Conservation (phyloP, 2,888 invertebrate species). For the Argyresthia albistria region DNA sequence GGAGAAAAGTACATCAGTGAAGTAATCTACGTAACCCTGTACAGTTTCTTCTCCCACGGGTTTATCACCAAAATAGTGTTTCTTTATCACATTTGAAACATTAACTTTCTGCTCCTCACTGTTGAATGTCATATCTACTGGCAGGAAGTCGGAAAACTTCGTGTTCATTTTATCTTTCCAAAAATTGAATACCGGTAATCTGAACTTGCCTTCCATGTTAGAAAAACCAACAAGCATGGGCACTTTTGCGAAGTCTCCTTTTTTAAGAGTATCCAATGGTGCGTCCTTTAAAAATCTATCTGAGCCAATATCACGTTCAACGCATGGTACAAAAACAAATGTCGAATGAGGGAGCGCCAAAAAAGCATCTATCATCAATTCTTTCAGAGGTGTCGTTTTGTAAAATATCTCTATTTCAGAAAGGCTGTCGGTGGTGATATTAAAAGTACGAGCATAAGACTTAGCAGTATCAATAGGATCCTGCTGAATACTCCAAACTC, state of each 20-base stretch:
- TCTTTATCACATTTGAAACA: neutral
- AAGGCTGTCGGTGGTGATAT: conserved; percentile 24
- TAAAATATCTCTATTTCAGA: conserved; percentile 31
- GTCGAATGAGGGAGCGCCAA: conserved; percentile 4
- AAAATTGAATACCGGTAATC: conserved; percentile 1
- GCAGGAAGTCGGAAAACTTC: conserved; percentile 9
- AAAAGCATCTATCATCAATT: conserved; percentile 14
- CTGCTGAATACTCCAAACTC: conserved; percentile 24
- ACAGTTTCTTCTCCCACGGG: neutral
- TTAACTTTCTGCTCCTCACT: conserved; percentile 3
- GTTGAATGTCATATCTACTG: conserved; percentile 7
- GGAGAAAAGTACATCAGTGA: neutral
- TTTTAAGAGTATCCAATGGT: conserved; percentile 7
- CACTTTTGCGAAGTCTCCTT: conserved; percentile 6
- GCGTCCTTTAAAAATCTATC: conserved; percentile 1
- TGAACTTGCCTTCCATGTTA: conserved; percentile 9
- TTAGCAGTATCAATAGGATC: conserved; percentile 35
- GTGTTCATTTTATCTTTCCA: conserved; percentile 10
- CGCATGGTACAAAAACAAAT: conserved; percentile 6
- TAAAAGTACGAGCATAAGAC: conserved; percentile 22
- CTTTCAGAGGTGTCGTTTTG: conserved; percentile 20
- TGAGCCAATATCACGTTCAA: neutral
- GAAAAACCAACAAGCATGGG: conserved; percentile 7
- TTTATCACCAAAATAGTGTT: conserved; percentile 1
- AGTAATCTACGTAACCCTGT: neutral